A percentile compares a stretch with the other conserved stretches of the same genome.
phyloP scores from a whole-genome alignment of 2,113 vertebrate genomes.

The Chamaetylas fuelleborni region DNA sequence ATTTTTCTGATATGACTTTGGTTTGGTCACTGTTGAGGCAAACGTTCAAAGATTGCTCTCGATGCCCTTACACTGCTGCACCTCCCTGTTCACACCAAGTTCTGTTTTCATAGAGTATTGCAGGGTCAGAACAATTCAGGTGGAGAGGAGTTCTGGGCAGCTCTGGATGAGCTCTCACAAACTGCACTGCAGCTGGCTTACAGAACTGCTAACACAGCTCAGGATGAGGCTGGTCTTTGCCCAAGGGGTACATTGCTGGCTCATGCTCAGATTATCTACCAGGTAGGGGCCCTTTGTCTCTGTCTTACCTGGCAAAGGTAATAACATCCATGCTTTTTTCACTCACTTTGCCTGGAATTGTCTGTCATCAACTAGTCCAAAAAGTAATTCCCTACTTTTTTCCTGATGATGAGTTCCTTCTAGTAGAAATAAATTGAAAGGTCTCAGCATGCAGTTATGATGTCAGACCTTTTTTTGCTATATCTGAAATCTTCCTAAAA shows the following conservation, averaged over 20 bases:
- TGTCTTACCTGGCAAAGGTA: not conserved
- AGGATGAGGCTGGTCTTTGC: not conserved
- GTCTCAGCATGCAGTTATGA: not conserved
- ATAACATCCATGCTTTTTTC: not conserved
- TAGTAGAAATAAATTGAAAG: not conserved
- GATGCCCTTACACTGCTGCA: not conserved
- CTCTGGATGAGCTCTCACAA: not conserved
- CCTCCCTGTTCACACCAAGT: not conserved
- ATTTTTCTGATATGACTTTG: not conserved
- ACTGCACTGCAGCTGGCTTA: not conserved
- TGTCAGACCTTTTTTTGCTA: not conserved
- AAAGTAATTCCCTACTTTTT: not conserved
- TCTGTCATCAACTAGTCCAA: too few relatives aligned
- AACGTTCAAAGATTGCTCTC: fast-evolving
- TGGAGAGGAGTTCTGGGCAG: not conserved
- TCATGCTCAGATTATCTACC: not conserved
- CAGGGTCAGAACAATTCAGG: not conserved
- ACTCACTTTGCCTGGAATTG: not conserved
- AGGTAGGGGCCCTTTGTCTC: not conserved
- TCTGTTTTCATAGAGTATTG: not conserved
- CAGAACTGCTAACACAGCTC: not conserved
- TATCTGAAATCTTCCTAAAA: not conserved
- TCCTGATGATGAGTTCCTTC: not conserved
- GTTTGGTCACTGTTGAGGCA: not conserved
- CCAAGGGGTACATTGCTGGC: not conserved